Percentiles rank a stretch among this genome's conserved stretches.
These are phyloP conservation scores for Chirona hameri DNA, from an alignment of 2,888 invertebrate genomes.

Conservation along the genomic window DNA sequence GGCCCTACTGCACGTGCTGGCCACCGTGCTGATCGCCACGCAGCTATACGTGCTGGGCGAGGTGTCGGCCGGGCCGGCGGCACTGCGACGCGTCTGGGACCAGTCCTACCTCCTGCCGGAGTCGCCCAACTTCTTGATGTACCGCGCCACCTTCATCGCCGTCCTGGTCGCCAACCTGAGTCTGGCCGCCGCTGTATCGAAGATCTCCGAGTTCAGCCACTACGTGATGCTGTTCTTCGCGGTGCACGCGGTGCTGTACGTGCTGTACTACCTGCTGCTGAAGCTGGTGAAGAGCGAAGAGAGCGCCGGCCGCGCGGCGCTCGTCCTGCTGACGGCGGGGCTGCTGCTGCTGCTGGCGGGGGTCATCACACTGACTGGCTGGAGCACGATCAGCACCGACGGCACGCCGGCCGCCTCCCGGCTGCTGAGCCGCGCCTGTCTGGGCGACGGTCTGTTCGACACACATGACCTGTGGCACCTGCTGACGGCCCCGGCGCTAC, in stretches of 20 bases:
- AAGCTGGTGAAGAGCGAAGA: slow-evolving; percentile 64
- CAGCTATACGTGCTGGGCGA: slow-evolving; percentile 81
- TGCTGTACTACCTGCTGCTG: slow-evolving; percentile 82
- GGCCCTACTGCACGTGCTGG: slow-evolving; percentile 86
- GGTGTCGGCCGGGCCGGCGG: slow-evolving; percentile 71
- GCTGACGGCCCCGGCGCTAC: slow-evolving; percentile 77
- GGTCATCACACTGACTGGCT: neutral
- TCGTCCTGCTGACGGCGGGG: slow-evolving; percentile 42
- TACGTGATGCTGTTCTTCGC: slow-evolving; percentile 69
- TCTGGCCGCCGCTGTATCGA: slow-evolving; percentile 86
- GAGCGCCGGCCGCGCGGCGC: slow-evolving; percentile 30
- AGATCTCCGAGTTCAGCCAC: slow-evolving; percentile 90
- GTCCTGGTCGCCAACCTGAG: slow-evolving; percentile 89
- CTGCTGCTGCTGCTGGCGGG: neutral
- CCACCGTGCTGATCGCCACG: slow-evolving; percentile 81
- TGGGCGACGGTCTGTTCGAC: slow-evolving; percentile 89
- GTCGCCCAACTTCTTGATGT: slow-evolving; percentile 59
- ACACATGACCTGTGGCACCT: slow-evolving; percentile 71
- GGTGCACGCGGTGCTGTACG: slow-evolving; percentile 85
- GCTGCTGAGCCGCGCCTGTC: slow-evolving; percentile 68
- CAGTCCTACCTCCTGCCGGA: slow-evolving; percentile 34
- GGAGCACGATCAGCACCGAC: slow-evolving; percentile 48
- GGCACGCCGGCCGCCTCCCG: slow-evolving; percentile 91
- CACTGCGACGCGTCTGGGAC: slow-evolving; percentile 38
- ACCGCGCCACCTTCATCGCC: slow-evolving; percentile 76